These are phyloP conservation scores for Heterodera filipjevi DNA, from an alignment of 2,888 invertebrate genomes.

Conservation along the genomic window DNA sequence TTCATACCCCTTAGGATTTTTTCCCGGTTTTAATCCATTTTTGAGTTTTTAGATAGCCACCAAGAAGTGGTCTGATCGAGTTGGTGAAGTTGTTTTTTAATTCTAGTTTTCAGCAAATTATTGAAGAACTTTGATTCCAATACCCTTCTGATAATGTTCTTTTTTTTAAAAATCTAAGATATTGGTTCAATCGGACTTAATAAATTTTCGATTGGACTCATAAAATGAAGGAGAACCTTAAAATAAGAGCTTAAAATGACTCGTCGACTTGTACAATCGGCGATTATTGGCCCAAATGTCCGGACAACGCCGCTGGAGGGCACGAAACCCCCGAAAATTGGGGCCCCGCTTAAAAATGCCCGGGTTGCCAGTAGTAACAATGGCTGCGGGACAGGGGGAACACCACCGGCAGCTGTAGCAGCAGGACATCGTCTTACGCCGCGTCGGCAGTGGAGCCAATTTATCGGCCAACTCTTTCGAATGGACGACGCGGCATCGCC, in stretches of 20 bases:
- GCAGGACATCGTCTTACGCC: neutral
- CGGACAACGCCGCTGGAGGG: neutral
- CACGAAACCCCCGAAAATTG: neutral
- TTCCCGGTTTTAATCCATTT: no score
- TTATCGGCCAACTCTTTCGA: conserved; percentile 2
- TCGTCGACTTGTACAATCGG: neutral
- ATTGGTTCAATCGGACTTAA: no score
- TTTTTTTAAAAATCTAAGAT: no score
- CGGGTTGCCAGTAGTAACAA: neutral
- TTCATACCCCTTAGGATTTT: no score
- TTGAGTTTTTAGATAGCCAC: no score
- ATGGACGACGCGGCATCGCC: neutral
- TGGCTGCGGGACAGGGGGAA: neutral
- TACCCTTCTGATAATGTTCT: no score
- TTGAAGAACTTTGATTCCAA: no score
- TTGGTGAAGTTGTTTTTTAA: no score
- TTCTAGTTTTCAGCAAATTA: no score
- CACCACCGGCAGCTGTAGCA: neutral
- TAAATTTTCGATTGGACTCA: neutral
- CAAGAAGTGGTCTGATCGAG: no score
- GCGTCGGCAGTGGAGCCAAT: neutral
- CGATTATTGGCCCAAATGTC: neutral
- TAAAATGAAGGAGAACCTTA: neutral
- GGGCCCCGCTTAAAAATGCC: neutral
- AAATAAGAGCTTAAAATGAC: neutral